phyloP scores from a whole-genome alignment of 2,113 vertebrate species.

The Mormoops blainvillei region DNA sequence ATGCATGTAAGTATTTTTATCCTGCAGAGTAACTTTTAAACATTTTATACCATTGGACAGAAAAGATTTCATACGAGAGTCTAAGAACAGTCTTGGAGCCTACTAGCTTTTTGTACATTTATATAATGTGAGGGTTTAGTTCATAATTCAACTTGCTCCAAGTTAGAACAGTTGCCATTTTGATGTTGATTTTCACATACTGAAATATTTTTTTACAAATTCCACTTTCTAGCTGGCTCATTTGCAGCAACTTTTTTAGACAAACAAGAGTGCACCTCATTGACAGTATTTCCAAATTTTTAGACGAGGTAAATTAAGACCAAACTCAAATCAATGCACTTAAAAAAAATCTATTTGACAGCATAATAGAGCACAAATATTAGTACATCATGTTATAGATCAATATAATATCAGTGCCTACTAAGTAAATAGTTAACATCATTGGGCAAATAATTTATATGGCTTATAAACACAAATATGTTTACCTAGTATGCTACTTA shows the following conservation, averaged over 20 bases:
- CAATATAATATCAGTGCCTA: not conserved
- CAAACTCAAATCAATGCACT: not conserved
- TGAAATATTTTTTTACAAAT: constrained; percentile 1
- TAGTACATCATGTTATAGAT: not conserved
- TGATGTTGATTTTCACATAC: constrained; percentile 29
- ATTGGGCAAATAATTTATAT: not conserved
- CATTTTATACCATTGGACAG: not conserved
- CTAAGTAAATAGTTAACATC: not conserved
- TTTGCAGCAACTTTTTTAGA: not conserved
- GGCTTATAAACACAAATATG: not conserved
- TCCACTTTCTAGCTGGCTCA: not conserved
- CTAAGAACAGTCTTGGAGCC: not conserved
- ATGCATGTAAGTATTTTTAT: constrained; percentile 11
- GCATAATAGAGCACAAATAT: not conserved
- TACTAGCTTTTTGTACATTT: not conserved
- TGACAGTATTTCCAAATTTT: not conserved
- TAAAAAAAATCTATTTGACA: not conserved
- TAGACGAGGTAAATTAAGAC: constrained; percentile 3
- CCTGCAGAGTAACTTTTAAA: not conserved
- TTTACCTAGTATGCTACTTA: not conserved
- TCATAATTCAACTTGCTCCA: constrained; percentile 2
- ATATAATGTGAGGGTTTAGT: not conserved
- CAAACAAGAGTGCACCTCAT: not conserved
- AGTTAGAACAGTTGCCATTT: constrained; percentile 26
- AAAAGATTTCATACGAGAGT: not conserved